phyloP scores from a whole-genome alignment of 2,888 invertebrate genomes.

The Eubasilissa splendida region DNA sequence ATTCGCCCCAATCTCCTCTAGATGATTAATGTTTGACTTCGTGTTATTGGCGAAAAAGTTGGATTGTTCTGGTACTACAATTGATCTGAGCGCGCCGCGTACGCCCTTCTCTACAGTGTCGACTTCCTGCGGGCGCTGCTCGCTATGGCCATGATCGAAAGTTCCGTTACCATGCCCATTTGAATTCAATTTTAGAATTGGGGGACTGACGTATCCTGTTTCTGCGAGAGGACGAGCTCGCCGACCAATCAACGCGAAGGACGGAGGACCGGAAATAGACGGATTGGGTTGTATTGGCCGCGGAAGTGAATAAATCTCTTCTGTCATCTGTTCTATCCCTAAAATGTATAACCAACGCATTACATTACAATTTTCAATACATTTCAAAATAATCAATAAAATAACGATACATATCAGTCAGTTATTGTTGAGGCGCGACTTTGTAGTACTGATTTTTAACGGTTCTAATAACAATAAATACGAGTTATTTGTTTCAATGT shows the following conservation, averaged over 20 bases:
- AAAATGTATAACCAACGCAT: constrained; percentile 40
- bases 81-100: constrained; percentile 16
- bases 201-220: constrained; percentile 56
- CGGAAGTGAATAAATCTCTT: constrained; percentile 15
- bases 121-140: constrained; percentile 39
- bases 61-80: not conserved
- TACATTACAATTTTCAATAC: not conserved
- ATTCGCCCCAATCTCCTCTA: not conserved
- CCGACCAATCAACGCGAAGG: constrained; percentile 46
- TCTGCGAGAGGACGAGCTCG: constrained; percentile 47
- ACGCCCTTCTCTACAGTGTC: constrained; percentile 26
- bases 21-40: constrained; percentile 6
- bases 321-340: constrained; percentile 39
- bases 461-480: not conserved
- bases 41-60: not conserved
- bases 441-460: not conserved
- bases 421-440: not conserved
- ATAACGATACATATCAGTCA: not conserved
- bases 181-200: constrained; percentile 50
- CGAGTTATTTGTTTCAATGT: constrained; percentile 29
- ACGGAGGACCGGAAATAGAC: constrained; percentile 45
- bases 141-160: constrained; percentile 47
- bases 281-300: constrained; percentile 44
- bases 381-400: not conserved
- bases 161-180: constrained; percentile 51